Base-by-base conservation (phyloP, 2,113 vertebrate species). In the Cettia cetti region DNA sequence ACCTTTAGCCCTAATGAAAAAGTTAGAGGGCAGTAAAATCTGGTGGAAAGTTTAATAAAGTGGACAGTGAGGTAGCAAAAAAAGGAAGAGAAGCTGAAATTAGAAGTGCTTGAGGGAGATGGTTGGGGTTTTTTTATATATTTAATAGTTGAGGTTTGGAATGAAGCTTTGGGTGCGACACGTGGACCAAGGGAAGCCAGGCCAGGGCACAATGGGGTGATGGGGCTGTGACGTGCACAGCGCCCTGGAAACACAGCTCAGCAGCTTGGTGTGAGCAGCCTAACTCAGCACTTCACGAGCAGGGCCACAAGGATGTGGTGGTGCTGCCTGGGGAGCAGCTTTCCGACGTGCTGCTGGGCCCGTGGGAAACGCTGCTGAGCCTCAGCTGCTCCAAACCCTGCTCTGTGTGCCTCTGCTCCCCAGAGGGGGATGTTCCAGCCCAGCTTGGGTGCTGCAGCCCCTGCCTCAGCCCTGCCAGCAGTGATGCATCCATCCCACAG, bases 401-500 rank as follows among this genome's bases (percentile, higher is more conserved):
- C 10, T 6, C 1, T n/a, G 78, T 61, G 0, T 0, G 11, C 2
- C 53, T 3, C 0, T 5, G 22, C 2, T 4, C 72, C 21, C 31
- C 0, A 0, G 23, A 1, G 39, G 3, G 53, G 1, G 47, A 56
- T 7, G 28, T 3, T 3, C 4, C 45, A 14, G 11, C n/a, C 3
- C 27, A 56, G n/a, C 50, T 50, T 2, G 3, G 1, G 1, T 5
- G 7, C 0, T 8, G 54, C 59, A 54, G 49, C 52, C 64, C 30
- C 45, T 42, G 79, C 40, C 66, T 13, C 57, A 13, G 33, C 24
- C 76, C 6, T 5, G 4, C 7, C 56, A 59, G 70, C 2, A 7
- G 37, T 0, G 6, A 1, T 0, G 16, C 3, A 2, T 9, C 15
- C 44, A 20, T 7, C 56, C 49, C 5, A 1, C 15, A 13, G 2